phyloP scores from a whole-genome alignment of 2,113 vertebrate genomes.

The Paradoxurus hermaphroditus region DNA sequence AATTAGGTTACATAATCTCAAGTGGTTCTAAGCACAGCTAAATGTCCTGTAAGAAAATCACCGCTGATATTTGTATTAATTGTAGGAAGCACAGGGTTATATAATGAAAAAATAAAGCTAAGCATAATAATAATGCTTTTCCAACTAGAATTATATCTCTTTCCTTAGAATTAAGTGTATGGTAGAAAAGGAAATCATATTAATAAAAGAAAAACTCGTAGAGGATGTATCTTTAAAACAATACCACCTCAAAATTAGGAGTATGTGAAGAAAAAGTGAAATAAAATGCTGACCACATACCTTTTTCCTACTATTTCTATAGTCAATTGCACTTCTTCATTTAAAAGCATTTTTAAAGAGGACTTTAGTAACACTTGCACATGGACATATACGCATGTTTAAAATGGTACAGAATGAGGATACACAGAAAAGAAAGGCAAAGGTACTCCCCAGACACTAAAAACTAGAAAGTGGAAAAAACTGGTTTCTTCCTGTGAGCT shows the following conservation, averaged over 20 bases:
- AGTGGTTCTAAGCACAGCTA: background rate
- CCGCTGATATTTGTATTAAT: background rate
- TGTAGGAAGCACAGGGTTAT: background rate
- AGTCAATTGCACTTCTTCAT: background rate
- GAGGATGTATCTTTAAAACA: constrained; percentile 1
- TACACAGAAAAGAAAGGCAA: background rate
- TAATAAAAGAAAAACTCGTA: background rate
- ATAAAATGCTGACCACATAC: background rate
- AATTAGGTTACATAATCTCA: background rate
- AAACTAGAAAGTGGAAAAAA: background rate
- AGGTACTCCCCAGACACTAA: background rate
- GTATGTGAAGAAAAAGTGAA: background rate
- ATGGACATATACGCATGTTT: background rate
- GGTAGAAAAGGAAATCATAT: background rate
- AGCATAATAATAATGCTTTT: background rate
- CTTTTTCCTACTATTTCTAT: background rate
- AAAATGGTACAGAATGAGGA: background rate
- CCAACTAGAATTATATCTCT: background rate
- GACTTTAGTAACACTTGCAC: background rate
- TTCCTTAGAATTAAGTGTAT: background rate
- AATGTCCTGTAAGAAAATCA: background rate
- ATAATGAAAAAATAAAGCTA: background rate
- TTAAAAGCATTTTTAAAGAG: background rate
- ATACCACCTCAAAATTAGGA: background rate
- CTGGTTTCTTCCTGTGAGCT: background rate